Percentiles rank a stretch among this genome's conserved stretches.
phyloP scores from a whole-genome alignment of 2,113 vertebrate genomes.

The Eptesicus fuscus region DNA sequence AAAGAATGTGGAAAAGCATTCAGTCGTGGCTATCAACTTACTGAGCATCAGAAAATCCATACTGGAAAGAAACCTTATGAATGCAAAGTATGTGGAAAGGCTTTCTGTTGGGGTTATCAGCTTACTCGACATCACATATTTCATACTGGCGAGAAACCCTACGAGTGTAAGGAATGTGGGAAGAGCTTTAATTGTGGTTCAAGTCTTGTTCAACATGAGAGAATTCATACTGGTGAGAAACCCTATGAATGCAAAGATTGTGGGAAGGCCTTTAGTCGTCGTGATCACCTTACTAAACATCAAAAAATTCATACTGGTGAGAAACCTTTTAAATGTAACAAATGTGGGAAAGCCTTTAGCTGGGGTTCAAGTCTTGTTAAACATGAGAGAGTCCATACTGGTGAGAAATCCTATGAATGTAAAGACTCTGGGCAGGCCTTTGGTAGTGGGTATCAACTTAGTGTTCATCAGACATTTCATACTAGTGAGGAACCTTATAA shows the following conservation, averaged over 20 bases:
- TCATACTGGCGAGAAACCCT: constrained; percentile 37
- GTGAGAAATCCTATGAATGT: background rate
- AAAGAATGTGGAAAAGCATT: background rate
- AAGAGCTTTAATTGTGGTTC: constrained; percentile 28
- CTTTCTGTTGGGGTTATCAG: background rate
- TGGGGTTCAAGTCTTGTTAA: constrained; percentile 37
- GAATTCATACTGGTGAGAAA: constrained; percentile 34
- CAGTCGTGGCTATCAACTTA: background rate
- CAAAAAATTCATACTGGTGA: constrained; percentile 32
- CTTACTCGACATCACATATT: constrained; percentile 21
- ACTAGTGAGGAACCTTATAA: background rate
- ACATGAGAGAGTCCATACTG: constrained; percentile 21
- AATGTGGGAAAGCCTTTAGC: constrained; percentile 35
- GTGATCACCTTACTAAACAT: constrained; percentile 38
- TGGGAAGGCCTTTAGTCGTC: background rate
- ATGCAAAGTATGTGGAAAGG: constrained; percentile 11
- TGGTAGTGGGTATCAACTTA: background rate
- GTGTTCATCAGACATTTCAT: constrained; percentile 21
- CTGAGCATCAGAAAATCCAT: background rate
- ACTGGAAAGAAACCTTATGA: background rate
- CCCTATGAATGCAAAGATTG: constrained; percentile 40
- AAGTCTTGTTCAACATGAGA: constrained; percentile 26
- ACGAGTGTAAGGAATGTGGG: constrained; percentile 40
- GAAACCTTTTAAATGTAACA: constrained; percentile 35
- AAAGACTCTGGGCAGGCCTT: background rate